Percentiles rank a stretch among this genome's conserved stretches.
These are phyloP conservation scores for Xanthia icteritia DNA, from an alignment of 2,888 invertebrate genomes.

Conservation along the genomic window DNA sequence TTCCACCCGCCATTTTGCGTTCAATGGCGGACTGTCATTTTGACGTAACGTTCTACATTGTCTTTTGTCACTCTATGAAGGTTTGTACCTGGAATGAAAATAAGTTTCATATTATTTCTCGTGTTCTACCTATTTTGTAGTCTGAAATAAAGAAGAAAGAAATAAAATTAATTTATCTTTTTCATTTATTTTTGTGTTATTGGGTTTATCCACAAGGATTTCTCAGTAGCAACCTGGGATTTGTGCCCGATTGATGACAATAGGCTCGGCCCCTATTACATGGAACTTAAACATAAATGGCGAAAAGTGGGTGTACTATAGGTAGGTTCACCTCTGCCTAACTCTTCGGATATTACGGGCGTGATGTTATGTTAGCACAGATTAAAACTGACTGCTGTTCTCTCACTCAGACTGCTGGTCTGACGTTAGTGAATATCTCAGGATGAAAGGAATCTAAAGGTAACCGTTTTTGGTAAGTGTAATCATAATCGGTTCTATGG, in stretches of 20 bases:
- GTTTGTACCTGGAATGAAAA: conserved; percentile 71
- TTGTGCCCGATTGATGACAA: too few species aligned
- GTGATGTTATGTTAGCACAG: too few species aligned
- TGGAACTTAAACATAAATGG: too few species aligned
- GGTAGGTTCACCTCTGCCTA: too few species aligned
- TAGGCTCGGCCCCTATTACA: too few species aligned
- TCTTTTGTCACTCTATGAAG: conserved; percentile 51
- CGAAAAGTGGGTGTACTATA: too few species aligned
- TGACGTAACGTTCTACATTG: conserved; percentile 69
- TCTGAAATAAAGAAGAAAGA: neutral
- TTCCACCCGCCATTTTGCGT: conserved; percentile 81
- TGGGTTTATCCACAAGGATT: too few species aligned
- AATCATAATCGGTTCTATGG: neutral
- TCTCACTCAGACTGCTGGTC: neutral
- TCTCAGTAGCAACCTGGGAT: too few species aligned
- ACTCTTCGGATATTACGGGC: too few species aligned
- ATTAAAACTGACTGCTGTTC: neutral
- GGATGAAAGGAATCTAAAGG: neutral
- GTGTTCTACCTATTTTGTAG: neutral
- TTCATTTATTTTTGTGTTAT: neutral
- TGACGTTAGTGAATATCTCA: neutral
- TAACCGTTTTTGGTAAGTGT: rapidly evolving
- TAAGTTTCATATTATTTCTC: neutral
- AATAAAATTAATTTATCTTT: neutral
- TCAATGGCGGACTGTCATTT: conserved; percentile 74